These are phyloP conservation scores for Schizotus pectinicornis DNA, from an alignment of 2,888 invertebrate species.

Conservation along the genomic window DNA sequence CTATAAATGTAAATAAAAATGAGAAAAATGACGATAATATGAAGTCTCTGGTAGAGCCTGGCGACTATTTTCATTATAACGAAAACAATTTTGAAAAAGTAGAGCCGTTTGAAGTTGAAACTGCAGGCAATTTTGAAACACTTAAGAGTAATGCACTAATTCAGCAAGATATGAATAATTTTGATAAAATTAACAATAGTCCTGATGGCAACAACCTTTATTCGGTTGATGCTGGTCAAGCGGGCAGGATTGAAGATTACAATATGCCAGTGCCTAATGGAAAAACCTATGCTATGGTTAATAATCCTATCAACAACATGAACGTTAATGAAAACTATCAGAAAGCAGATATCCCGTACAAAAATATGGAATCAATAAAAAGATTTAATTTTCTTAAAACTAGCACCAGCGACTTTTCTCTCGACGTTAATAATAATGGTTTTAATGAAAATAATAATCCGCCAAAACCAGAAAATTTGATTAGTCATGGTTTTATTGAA, in stretches of 20 bases:
- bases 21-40: background rate
- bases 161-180: too few relatives aligned
- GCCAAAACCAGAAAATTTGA: conserved; percentile 1
- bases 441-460: background rate
- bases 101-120: conserved; percentile 6
- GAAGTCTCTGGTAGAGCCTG: background rate
- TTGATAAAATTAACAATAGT: conserved; percentile 7
- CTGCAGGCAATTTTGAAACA: background rate
- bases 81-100: conserved; percentile 15
- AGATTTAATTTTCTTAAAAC: too few relatives aligned
- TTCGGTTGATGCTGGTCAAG: conserved; percentile 17
- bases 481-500: conserved; percentile 19
- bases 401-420: background rate
- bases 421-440: background rate
- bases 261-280: background rate
- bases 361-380: too few relatives aligned
- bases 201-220: conserved; percentile 17
- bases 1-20: background rate
- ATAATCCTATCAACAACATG: too few relatives aligned
- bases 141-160: too few relatives aligned
- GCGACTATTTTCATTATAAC: background rate
- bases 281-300: background rate
- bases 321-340: too few relatives aligned
- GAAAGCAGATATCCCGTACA: too few relatives aligned
- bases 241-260: conserved; percentile 5